A percentile compares a stretch with the other conserved stretches of the same genome.
Conservation (phyloP, 2,888 invertebrate genomes). For the Torymus tubicola region DNA sequence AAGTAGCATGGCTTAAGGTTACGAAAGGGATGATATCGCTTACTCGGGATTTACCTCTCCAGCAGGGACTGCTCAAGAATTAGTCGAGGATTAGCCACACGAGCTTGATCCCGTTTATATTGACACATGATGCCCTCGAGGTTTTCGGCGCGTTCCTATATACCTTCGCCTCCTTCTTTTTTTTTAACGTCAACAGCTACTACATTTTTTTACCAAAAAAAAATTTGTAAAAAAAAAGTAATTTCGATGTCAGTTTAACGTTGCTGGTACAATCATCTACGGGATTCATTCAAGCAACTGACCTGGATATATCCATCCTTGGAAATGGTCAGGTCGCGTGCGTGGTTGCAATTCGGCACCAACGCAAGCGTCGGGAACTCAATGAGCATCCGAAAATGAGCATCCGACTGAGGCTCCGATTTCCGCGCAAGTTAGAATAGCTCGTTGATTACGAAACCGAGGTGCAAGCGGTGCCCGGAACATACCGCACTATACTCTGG, state of each 20-base stretch:
- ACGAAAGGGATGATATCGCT: constrained; percentile 41
- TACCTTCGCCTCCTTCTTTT: not conserved
- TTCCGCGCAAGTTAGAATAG: constrained; percentile 48
- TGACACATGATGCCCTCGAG: constrained; percentile 35
- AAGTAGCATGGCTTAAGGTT: constrained; percentile 25
- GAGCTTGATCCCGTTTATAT: constrained; percentile 19
- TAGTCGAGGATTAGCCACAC: constrained; percentile 29
- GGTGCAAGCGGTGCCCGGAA: not conserved
- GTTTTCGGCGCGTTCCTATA: not conserved
- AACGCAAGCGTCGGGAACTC: not conserved
- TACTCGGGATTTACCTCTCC: constrained; percentile 42
- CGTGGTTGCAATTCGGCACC: constrained; percentile 9
- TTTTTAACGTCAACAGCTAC: not conserved
- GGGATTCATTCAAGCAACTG: not conserved
- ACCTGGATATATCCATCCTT: constrained; percentile 35
- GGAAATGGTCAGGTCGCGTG: constrained; percentile 38
- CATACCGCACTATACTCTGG: too few species aligned
- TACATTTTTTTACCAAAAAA: too few species aligned
- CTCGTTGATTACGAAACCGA: constrained; percentile 52
- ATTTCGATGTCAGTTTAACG: too few species aligned
- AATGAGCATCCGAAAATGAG: constrained; percentile 49
- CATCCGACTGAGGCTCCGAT: constrained; percentile 39
- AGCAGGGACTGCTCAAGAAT: constrained; percentile 21
- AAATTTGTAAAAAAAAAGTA: too few species aligned
- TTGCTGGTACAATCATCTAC: too few species aligned